Evolutionary conservation across 2,797 vertebrate species (phyloP), one percentile per base, ranked within the genome.

Genomic region (Propithecus deckenii): DNA sequence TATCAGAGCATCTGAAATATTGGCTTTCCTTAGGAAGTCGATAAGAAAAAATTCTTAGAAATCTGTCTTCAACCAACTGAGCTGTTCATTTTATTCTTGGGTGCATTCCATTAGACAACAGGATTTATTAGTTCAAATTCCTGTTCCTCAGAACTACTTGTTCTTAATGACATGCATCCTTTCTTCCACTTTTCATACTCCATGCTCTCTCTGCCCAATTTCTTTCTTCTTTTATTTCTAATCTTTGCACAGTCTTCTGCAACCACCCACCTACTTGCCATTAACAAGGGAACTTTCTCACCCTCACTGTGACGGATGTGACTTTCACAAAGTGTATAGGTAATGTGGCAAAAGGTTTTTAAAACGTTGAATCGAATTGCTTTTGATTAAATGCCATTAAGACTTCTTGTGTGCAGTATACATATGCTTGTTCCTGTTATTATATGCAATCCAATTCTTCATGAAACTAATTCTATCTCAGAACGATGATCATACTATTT

Each of bases 181-280:
- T 92, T 76, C 59, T 91, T 81, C 28, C 12, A 30, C n/a, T 48
- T 91, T 61, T 93, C 28, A 84, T 61, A 81, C 4, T 10, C 41
- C 2, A 41, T 11, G 28, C 13, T 10, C 59, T 71, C 57, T 92
- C 61, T 57, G 61, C 55, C 55, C 65, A n/a, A 41, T 76, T 79
- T 95, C 69, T 84, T 41, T 86, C 52, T 91, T 86, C 55, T n/a
- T 94, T 89, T 83, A 76, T 88, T 78, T 91, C 43, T 91, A 30
- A 28, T 78, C 65, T 78, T 57, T 79, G 52, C 22, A 86, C 12
- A 79, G 46, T 48, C 25, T 85, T 92, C 46, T 79, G 50, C 30
- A 89, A 52, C 41, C 69, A 97, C 59, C 22, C 30, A 95, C 43
- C 23, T 23, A 52, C 48, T 83, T 75, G 79, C 5, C 86, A 65